Evolutionary conservation across 2,888 invertebrate species (phyloP).

Genomic region (Hypercompe scribonia): DNA sequence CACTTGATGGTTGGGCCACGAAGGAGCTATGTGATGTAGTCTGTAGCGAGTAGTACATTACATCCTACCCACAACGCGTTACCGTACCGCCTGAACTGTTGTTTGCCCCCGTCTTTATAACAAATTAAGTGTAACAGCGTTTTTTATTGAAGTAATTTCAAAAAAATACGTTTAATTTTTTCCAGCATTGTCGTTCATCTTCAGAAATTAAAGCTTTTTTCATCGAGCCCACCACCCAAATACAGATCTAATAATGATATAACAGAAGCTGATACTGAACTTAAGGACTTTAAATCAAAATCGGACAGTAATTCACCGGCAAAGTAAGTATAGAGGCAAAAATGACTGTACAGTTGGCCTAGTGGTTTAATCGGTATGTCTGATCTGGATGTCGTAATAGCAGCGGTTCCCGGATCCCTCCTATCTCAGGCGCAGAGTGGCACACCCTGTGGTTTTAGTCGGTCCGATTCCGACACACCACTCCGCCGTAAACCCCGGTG

Average conservation of each 20-base stretch:
- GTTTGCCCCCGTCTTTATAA: background rate
- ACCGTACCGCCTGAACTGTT: background rate
- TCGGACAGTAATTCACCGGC: constrained; percentile 49
- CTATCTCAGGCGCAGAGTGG: too few species aligned
- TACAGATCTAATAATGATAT: constrained; percentile 52
- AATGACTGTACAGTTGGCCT: too few species aligned
- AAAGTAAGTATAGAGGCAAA: constrained; percentile 48
- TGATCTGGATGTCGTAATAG: too few species aligned
- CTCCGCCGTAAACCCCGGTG: too few species aligned
- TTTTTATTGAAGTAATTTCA: background rate
- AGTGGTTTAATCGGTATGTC: too few species aligned
- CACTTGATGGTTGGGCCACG: too few species aligned
- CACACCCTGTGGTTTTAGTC: too few species aligned
- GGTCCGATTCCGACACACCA: too few species aligned
- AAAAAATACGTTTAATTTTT: constrained; percentile 1
- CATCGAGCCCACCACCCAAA: constrained; percentile 52
- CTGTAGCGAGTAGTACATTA: too few species aligned
- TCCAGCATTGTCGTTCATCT: constrained; percentile 51
- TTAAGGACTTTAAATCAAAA: constrained; percentile 61
- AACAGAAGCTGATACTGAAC: constrained; percentile 62
- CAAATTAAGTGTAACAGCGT: background rate
- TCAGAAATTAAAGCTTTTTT: constrained; percentile 63
- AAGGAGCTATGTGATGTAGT: too few species aligned
- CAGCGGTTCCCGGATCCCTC: too few species aligned
- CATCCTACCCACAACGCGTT: background rate